phyloP scores from a whole-genome alignment of 2,888 invertebrate species.

The Chymomyza fuscimana region DNA sequence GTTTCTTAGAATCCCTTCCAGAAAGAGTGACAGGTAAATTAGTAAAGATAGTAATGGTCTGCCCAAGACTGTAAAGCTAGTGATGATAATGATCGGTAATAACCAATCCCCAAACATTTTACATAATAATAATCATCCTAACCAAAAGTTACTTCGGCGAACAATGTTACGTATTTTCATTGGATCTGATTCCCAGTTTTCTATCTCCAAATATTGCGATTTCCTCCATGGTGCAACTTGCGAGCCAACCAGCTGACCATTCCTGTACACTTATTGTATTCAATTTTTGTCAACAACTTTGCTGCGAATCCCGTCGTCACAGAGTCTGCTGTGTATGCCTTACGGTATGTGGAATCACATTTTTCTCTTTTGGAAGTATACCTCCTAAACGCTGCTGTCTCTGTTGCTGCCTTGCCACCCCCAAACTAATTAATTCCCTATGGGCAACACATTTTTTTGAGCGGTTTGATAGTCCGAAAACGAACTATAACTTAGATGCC shows the following conservation, averaged over 20 bases:
- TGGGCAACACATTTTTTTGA: conserved; percentile 64
- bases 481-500: not conserved
- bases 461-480: not conserved
- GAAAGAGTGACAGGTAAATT: too few relatives aligned
- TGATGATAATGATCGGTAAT: too few relatives aligned
- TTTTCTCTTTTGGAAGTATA: conserved; percentile 12
- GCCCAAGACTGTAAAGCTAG: too few relatives aligned
- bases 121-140: too few relatives aligned
- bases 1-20: too few relatives aligned
- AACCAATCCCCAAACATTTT: too few relatives aligned
- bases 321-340: conserved; percentile 41
- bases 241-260: conserved; percentile 22
- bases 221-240: not conserved
- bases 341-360: conserved; percentile 52
- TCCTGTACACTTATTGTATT: conserved; percentile 56
- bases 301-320: conserved; percentile 28
- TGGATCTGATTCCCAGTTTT: too few relatives aligned
- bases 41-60: too few relatives aligned
- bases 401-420: conserved; percentile 16
- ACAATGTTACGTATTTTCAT: too few relatives aligned
- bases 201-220: not conserved
- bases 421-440: conserved; percentile 67
- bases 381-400: conserved; percentile 2
- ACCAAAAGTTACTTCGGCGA: too few relatives aligned
- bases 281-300: conserved; percentile 59